Base-by-base conservation (phyloP, 2,113 vertebrate species). In the Lynx canadensis region DNA sequence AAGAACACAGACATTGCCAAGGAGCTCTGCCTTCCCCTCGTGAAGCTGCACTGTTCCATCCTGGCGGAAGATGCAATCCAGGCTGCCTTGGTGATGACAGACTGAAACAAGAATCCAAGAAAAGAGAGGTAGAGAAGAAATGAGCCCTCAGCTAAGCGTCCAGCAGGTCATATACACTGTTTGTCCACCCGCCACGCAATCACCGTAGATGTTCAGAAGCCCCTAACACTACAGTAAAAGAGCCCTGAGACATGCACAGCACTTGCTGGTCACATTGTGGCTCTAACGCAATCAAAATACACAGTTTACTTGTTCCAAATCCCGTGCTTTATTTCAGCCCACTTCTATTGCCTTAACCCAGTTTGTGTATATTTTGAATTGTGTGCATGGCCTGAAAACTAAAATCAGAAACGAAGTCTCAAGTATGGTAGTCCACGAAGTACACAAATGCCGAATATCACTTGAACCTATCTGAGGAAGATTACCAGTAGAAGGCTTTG, bases 11-110 rank as follows among this genome's bases (percentile, higher is more conserved):
- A 99, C 21, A 99, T 99, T 4, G 99, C 99, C 93, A 99, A 99
- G 98, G 99, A 99, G 55, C 99, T 99, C 68, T 99, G 99, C 98
- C 99, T 99, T 50, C 99, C 99, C 0, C 99, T 99, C 0, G 99
- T 99, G 86, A 99, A 99, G 73, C 99, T 99, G 83, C 99, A 99
- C 98, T 99, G 99, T 98, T 99, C 99, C 11, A 99, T 99, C 99
- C 98, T 99, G 29, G 99, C 99, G 3, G 3, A 99, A 98, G 99
- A 99, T 0, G 99, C 99, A 1, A 99, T 99, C 97, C 99, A 99
- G 98, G 99, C 99, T 0, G 99, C 99, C 29, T 98, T 99, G 96
- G 99, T 0, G 99, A 99, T 94, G 99, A 99, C 99, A 99, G 98
- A 95, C 65, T 99, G 76, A 99, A 99, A 94, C 99, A 99, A 55